Evolutionary conservation across 1,140 invertebrate species (phyloP), one percentile per base, ranked within the genome.

Genomic region (Teleopsis dalmanni): DNA sequence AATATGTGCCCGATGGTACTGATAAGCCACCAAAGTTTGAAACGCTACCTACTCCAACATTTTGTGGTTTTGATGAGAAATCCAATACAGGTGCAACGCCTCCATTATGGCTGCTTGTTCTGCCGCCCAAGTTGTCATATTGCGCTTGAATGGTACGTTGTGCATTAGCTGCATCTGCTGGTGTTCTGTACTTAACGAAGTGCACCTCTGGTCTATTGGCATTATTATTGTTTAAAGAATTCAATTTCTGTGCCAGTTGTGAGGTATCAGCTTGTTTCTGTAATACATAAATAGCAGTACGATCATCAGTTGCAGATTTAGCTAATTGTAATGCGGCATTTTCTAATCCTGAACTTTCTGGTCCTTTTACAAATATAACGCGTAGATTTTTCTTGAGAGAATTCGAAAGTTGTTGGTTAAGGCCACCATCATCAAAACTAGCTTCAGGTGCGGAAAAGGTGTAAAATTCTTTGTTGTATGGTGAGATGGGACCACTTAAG

Each of bases 361-460:
- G 60, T 52, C 59, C 60, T 55, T 65, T 65, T 44, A 65, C 61
- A 56, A 65, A 62, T 47, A 65, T 54, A 11, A 65, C 62, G 4
- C 62, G 60, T 13, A 65, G 51, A 21, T 40, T 59, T 37, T 62
- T 59, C 51, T 65, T 65, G 8, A 61, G 9, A 0, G 58, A 54
- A 22, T 49, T 46, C 5, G 47, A 14, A 8, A 58, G 48, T n/a
- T 52, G 52, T 31, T 60, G 52, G 6, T 50, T 35, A 29, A 40
- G 47, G 8, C 55, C 40, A 9, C 54, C 55, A 47, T 65, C 57
- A 47, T 62, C 54, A 26, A 62, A 62, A 35, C 59, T 57, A 37
- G 56, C 51, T 37, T 62, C 60, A 40, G 62, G 60, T 34, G 60
- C 62, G 21, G 55, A 41, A 47, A 36, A 65, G 25, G 55, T 54